phyloP scores from a whole-genome alignment of 2,888 invertebrate species.

The Ditula angustiorana region DNA sequence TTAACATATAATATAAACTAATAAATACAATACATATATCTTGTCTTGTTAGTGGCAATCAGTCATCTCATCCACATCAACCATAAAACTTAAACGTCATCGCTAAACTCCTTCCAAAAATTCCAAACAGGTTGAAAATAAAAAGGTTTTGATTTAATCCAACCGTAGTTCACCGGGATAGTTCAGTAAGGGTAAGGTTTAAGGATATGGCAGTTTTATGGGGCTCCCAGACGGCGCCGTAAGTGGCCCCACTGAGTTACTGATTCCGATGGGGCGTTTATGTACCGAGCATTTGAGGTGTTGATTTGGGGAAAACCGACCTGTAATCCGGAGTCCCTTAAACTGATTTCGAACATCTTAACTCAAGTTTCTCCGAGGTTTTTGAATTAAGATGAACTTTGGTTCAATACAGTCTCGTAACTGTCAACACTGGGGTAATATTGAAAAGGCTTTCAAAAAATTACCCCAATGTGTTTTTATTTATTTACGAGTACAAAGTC shows the following conservation, averaged over 20 bases:
- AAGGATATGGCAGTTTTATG: conserved; percentile 30
- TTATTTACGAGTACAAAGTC: too few species aligned
- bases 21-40: too few species aligned
- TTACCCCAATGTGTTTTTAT: too few species aligned
- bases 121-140: background rate
- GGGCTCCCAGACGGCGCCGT: conserved; percentile 18
- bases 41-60: too few species aligned
- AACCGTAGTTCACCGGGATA: conserved; percentile 3
- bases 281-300: background rate
- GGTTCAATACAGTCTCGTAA: too few species aligned
- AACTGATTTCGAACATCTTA: too few species aligned
- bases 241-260: background rate
- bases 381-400: too few species aligned
- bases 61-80: too few species aligned
- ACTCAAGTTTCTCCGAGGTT: too few species aligned
- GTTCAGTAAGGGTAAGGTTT: background rate
- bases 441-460: too few species aligned
- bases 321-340: background rate
- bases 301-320: conserved; percentile 5
- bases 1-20: too few species aligned
- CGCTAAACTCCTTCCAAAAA: background rate
- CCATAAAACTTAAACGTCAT: background rate
- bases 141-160: conserved; percentile 31
- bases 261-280: conserved; percentile 30
- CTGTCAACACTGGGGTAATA: too few species aligned